Evolutionary conservation across 2,888 invertebrate species (phyloP).

Genomic region (Polia nebulosa): DNA sequence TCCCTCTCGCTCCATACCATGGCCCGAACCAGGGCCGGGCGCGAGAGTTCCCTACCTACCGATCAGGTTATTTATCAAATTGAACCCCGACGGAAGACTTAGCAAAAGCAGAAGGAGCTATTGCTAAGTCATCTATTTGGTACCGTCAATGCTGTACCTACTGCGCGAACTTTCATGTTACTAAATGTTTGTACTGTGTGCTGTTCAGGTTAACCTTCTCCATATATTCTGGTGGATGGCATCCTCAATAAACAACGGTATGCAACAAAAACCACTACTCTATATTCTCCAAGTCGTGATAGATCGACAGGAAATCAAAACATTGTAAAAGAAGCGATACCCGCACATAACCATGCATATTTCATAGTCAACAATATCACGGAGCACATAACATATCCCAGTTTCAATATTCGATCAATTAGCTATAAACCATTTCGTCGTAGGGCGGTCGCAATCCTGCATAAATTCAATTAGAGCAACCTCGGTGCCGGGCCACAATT

Average conservation of each 20-base stretch:
- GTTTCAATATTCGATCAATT: constrained; percentile 84
- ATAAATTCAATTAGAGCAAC: constrained; percentile 86
- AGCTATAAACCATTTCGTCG: constrained; percentile 84
- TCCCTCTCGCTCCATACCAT: no score
- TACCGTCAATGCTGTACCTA: no score
- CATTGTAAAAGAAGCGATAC: constrained; percentile 57
- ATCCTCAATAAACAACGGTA: constrained; percentile 52
- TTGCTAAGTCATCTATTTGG: no score
- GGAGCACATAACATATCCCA: constrained; percentile 66
- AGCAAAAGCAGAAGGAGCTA: no score
- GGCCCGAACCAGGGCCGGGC: no score
- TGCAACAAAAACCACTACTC: constrained; percentile 41
- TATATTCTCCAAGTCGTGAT: constrained; percentile 51
- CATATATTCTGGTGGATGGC: not conserved
- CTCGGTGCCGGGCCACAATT: constrained; percentile 73
- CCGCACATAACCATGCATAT: constrained; percentile 65
- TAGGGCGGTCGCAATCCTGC: constrained; percentile 79
- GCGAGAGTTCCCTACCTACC: no score
- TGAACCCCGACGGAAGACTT: not conserved
- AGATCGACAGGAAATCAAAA: constrained; percentile 62
- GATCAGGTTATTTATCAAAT: not conserved
- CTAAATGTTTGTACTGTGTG: no score
- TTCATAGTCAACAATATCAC: constrained; percentile 68
- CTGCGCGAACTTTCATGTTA: not conserved
- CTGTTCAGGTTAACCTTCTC: constrained; percentile 1